Evolutionary conservation across 2,888 invertebrate species (phyloP).

Genomic region (Choristoneura rosaceana): DNA sequence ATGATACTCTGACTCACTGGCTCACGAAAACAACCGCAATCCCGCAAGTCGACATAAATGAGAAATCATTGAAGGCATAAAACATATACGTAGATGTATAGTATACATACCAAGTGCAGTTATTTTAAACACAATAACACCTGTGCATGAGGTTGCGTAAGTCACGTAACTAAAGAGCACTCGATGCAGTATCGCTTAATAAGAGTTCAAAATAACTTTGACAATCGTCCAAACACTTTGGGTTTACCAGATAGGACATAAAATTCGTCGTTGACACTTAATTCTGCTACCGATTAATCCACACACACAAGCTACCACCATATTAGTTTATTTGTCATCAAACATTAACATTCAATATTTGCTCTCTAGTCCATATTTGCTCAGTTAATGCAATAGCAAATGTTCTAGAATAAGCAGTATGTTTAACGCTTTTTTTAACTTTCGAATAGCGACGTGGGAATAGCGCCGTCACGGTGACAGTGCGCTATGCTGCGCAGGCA

Average conservation of each 20-base stretch:
- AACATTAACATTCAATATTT: background rate
- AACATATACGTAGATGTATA: too few species aligned
- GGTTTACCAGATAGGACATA: background rate
- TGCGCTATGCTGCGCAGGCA: conserved; percentile 5
- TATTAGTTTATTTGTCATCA: background rate
- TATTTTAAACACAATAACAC: conserved; percentile 18
- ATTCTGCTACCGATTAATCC: too few species aligned
- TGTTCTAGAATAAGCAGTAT: background rate
- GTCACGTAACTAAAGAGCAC: background rate
- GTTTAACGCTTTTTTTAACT: conserved; percentile 16
- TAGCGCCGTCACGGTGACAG: conserved; percentile 24
- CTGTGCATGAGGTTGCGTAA: conserved; percentile 31
- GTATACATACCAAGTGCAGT: background rate
- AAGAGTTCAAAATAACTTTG: conserved; percentile 8
- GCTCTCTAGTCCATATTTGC: conserved; percentile 20
- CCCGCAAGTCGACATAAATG: background rate
- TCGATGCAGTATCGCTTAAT: background rate
- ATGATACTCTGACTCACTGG: conserved; percentile 7
- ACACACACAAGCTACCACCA: background rate
- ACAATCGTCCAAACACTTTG: background rate
- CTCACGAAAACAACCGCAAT: background rate
- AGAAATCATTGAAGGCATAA: too few species aligned
- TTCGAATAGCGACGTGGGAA: conserved; percentile 28
- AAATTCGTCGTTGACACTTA: too few species aligned
- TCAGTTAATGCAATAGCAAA: conserved; percentile 31